Base-by-base conservation (phyloP, 1,140 invertebrate genomes). In the Atta cephalotes region DNA sequence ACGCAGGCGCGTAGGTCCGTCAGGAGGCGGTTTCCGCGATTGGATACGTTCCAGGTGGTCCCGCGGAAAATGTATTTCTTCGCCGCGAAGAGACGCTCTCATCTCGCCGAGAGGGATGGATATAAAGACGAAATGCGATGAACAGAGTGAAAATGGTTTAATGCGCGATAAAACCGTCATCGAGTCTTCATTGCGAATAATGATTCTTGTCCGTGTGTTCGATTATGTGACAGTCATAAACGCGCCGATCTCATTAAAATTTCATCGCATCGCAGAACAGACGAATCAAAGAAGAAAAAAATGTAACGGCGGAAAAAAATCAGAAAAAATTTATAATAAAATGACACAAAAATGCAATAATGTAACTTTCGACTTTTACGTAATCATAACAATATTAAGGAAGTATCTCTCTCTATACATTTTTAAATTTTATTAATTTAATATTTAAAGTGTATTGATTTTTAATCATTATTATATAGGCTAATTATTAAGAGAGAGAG, bases 131-230 rank as follows among this genome's bases (percentile, higher is more conserved):
- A 81, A 51, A 70, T 18, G 31, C 56, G 63, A 86, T 60, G 60
- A 71, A 87, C 87, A 79, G 92, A 88, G 91, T 91, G 92, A 92
- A 91, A 93, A 93, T 92, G 90, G 89, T 92, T 93, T 91, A 92
- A 92, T 91, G 88, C 74, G 84, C 89, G 79, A 86, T 92, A 93
- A 92, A 93, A n/a, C 82, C 81, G 90, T 93, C 92, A 74, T 84
- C 92, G 85, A 76, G 51, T 88, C 62, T 68, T 71, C 60, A 56
- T 63, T 70, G 31, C 28, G 25, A 63, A 66, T 78, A 74, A 80
- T 62, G 63, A 84, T 28, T 66, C 70, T 45, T 58, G 62, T 45
- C 0, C 21, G 12, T n/a, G 39, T n/a, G 25, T 63, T 62, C 49
- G 76, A 68, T 53, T 4, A 53, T 12, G 51, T 28, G 28, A 28